Conservation (phyloP, 2,797 vertebrate species). For the Aplochiton taeniatus region DNA sequence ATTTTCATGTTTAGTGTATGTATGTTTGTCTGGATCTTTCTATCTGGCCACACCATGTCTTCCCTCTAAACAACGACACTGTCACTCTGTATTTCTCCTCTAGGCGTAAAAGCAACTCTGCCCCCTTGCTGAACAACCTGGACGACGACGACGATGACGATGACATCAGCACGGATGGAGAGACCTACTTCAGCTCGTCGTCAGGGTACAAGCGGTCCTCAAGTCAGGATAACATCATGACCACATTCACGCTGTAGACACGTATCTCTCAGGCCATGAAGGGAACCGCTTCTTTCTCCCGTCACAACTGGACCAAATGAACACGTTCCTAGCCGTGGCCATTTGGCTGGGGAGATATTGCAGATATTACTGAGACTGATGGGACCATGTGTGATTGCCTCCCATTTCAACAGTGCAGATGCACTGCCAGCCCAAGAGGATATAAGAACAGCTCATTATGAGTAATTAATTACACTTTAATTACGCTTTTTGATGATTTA, state of each 20-base stretch:
- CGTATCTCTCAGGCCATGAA: background rate
- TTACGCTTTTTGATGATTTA: background rate
- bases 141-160: slow-evolving; percentile 83
- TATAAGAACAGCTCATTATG: background rate
- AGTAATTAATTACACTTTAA: background rate
- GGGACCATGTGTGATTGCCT: slow-evolving; percentile 1
- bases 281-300: background rate
- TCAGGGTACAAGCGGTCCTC: slow-evolving; percentile 78
- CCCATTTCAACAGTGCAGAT: background rate
- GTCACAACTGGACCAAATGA: background rate
- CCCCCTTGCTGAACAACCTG: slow-evolving; percentile 81
- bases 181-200: slow-evolving; percentile 86
- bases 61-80: background rate
- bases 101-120: slow-evolving; percentile 87
- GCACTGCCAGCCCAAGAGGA: background rate
- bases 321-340: background rate
- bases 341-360: background rate
- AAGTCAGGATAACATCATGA: slow-evolving; percentile 74
- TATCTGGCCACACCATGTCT: background rate
- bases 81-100: slow-evolving; percentile 17
- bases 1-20: background rate
- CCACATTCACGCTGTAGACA: slow-evolving; percentile 60
- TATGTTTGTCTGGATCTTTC: no score
- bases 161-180: slow-evolving; percentile 88
- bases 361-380: background rate